Conservation (phyloP, 2,797 vertebrate species). For the Brotula barbata region DNA sequence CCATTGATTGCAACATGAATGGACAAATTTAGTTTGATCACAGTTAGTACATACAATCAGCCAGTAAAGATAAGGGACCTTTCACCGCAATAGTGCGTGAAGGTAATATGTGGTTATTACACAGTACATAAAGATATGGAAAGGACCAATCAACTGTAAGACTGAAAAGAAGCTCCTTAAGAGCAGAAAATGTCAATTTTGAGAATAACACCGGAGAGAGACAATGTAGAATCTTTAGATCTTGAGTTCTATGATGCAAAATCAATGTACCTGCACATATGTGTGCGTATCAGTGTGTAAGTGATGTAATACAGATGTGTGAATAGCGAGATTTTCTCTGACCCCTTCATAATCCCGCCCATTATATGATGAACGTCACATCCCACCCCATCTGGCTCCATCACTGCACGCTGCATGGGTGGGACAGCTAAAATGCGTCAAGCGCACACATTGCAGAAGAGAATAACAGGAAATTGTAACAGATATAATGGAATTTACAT, state of each 20-base stretch:
- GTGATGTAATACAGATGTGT: background rate
- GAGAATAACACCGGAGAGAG: too few relatives aligned
- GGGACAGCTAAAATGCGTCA: slow-evolving; percentile 20
- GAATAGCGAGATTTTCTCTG: too few relatives aligned
- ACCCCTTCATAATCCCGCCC: background rate
- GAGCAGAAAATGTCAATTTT: background rate
- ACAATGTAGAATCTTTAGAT: too few relatives aligned
- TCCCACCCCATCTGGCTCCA: slow-evolving; percentile 38
- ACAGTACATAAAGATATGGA: background rate
- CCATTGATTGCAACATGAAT: background rate
- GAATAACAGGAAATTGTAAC: background rate
- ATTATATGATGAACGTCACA: slow-evolving; percentile 25
- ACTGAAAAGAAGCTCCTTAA: background rate
- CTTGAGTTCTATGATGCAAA: too few relatives aligned
- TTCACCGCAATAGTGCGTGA: background rate
- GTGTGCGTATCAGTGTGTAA: too few relatives aligned
- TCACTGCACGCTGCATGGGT: slow-evolving; percentile 14
- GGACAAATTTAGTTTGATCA: background rate
- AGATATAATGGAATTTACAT: too few relatives aligned
- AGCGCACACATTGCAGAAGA: background rate
- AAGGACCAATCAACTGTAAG: too few relatives aligned
- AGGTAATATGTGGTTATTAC: background rate
- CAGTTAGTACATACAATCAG: too few relatives aligned
- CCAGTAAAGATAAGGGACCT: slow-evolving; percentile 10
- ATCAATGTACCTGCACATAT: too few relatives aligned